Conservation (phyloP, 2,888 invertebrate genomes). For the Amphimallon solstitiale region DNA sequence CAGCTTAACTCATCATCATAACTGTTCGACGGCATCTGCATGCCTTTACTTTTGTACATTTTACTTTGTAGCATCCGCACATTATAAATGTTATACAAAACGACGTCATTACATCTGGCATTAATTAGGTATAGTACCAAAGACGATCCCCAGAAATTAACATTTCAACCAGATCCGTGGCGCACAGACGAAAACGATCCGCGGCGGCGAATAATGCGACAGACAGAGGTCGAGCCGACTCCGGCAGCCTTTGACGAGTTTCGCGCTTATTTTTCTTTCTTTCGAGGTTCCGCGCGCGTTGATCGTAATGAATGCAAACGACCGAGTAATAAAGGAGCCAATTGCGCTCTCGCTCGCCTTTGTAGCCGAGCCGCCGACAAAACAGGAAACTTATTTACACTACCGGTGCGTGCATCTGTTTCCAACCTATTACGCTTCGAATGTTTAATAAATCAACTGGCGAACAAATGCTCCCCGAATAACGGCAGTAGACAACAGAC, state of each 20-base stretch:
- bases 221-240: no score
- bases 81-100: not conserved
- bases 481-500: no score
- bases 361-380: slow-evolving; percentile 13
- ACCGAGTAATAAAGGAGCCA: slow-evolving; percentile 32
- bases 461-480: no score
- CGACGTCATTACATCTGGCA: slow-evolving; percentile 28
- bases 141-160: not conserved
- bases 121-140: slow-evolving; percentile 19
- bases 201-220: no score
- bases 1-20: no score
- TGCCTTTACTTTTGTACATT: no score
- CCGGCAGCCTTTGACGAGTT: no score
- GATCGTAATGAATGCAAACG: slow-evolving; percentile 27
- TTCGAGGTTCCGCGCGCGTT: not conserved
- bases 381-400: slow-evolving; percentile 32
- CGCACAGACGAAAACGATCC: no score
- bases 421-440: slow-evolving; percentile 11
- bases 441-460: slow-evolving; percentile 18
- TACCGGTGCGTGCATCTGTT: slow-evolving; percentile 15
- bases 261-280: no score
- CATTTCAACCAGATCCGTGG: no score
- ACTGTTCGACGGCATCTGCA: no score
- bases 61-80: no score
- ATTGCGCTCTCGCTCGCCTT: slow-evolving; percentile 10